Evolutionary conservation across 2,888 invertebrate species (phyloP), one percentile per base, ranked within the genome.

Genomic region (Liposcelis brunnea): DNA sequence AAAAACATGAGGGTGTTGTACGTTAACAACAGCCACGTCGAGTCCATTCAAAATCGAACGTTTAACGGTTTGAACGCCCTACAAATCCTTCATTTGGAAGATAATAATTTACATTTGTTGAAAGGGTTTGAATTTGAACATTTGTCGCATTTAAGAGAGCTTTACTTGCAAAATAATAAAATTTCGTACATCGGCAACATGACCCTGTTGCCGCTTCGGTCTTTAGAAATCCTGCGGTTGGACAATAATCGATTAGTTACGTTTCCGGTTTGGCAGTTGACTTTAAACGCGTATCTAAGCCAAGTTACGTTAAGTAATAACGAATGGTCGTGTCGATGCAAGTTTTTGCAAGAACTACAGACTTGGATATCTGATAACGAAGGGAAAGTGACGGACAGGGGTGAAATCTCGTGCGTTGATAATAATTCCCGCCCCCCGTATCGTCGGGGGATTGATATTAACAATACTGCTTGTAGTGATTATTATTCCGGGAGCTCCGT

Each of bases 241-340:
- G 86, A 89, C 57, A 86, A 86, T 49, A 91, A 91, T 63, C 76
- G 79, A 49, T 66, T 91, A 53, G 76, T 78, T 7, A 75, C 76
- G 46, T 82, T 85, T 62, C 79, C 83, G 38, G 77, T 89, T 47
- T 83, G 83, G 77, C 79, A 75, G 57, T 70, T 84, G 56, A 68
- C 73, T 12, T 68, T 67, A 60, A 80, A 82, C 59, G 67, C 72
- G 14, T 72, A 76, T 52, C 67, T 87, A 52, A 76, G 72, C 54
- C 80, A 84, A 49, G 63, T 90, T 52, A 78, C 80, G 8, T 71
- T 90, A 47, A 82, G 84, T 11, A 76, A 80, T 55, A 91, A 91
- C 63, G 74, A 77, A 49, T 91, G 90, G 90, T 82, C 83, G 35
- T 91, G 91, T 59, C 79, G 85, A 54, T 91, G 91, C 65, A 80